Evolutionary conservation across 2,888 invertebrate species (phyloP).

Genomic region (Dolichopus griseipennis): DNA sequence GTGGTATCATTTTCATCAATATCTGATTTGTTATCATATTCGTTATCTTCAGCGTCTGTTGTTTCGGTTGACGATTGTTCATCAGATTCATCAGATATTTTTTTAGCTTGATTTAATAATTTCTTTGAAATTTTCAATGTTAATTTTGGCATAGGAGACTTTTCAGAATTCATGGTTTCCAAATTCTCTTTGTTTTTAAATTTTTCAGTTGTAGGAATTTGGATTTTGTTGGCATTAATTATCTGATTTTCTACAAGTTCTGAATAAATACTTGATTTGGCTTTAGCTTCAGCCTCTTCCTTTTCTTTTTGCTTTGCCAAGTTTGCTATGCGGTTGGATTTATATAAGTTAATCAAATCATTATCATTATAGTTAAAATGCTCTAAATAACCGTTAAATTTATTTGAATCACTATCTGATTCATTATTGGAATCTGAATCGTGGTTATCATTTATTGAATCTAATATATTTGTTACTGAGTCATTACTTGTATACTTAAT

Average conservation of each 20-base stretch:
- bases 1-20: too few species aligned
- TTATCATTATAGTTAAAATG: constrained; percentile 7
- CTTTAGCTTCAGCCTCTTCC: background rate
- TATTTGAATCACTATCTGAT: background rate
- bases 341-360: constrained; percentile 10
- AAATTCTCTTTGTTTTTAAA: constrained; percentile 9
- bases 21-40: constrained; percentile 15
- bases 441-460: background rate
- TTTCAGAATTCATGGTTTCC: constrained; percentile 12
- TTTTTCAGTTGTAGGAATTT: background rate
- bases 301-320: background rate
- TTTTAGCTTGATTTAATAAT: constrained; percentile 37
- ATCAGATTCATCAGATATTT: constrained; percentile 32
- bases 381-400: constrained; percentile 11
- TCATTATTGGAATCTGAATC: background rate
- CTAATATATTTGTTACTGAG: background rate
- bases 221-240: background rate
- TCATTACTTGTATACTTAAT: background rate
- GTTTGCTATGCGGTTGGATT: background rate
- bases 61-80: constrained; percentile 11
- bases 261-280: constrained; percentile 28
- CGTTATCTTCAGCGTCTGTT: constrained; percentile 24
- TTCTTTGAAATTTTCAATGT: constrained; percentile 59
- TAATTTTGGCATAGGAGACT: constrained; percentile 51
- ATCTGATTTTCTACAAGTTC: constrained; percentile 19